These are phyloP conservation scores for Cotesia typhae DNA, from an alignment of 1,140 invertebrate species.

Conservation along the genomic window DNA sequence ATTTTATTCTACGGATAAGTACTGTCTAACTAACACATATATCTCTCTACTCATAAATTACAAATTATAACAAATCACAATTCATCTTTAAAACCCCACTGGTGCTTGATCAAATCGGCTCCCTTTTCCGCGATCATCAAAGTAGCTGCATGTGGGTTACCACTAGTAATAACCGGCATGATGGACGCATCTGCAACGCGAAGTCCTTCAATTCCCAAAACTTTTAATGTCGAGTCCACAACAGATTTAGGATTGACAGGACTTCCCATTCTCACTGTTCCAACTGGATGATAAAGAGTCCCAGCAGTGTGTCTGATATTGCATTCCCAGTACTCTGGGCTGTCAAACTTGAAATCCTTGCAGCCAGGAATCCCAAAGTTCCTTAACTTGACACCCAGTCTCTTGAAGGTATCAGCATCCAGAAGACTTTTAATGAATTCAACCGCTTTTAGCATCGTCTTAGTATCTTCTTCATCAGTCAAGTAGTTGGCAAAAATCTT, in stretches of 20 bases:
- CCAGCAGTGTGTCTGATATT: slow-evolving; percentile 73
- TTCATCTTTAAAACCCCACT: neutral
- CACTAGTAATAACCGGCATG: slow-evolving; percentile 75
- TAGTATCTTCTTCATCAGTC: slow-evolving; percentile 71
- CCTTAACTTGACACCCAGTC: slow-evolving; percentile 70
- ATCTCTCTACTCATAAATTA: no score
- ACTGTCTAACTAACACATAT: no score
- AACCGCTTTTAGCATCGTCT: slow-evolving; percentile 73
- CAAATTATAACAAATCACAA: neutral
- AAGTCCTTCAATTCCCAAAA: slow-evolving; percentile 64
- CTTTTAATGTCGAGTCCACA: slow-evolving; percentile 73
- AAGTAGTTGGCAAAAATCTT: slow-evolving; percentile 88
- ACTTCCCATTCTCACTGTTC: slow-evolving; percentile 88
- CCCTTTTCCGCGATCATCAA: slow-evolving; percentile 78
- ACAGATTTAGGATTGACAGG: slow-evolving; percentile 73
- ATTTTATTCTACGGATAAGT: no score
- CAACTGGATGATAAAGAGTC: slow-evolving; percentile 80
- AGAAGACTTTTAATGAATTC: slow-evolving; percentile 69
- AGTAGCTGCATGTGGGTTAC: slow-evolving; percentile 76
- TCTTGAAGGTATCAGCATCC: slow-evolving; percentile 70
- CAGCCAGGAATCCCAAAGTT: slow-evolving; percentile 74
- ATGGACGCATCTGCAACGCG: slow-evolving; percentile 78
- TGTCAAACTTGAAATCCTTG: slow-evolving; percentile 70
- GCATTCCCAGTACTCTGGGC: slow-evolving; percentile 80
- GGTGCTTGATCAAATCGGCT: slow-evolving; percentile 52